Evolutionary conservation across 2,888 invertebrate species (phyloP).

Genomic region (Diadegma fenestrale): DNA sequence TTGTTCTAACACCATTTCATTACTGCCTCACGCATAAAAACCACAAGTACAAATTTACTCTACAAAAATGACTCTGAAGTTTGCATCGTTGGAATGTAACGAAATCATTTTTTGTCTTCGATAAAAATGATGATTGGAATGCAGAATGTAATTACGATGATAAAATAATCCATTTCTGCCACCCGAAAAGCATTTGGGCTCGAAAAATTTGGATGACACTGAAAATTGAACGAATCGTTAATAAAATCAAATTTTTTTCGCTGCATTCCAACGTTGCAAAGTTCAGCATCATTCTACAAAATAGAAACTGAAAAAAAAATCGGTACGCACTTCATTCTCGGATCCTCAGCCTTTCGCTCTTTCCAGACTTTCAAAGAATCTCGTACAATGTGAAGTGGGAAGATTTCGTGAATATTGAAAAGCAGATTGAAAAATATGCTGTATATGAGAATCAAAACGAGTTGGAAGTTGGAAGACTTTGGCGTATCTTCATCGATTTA

Average conservation of each 20-base stretch:
- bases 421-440: not conserved
- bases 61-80: too few species aligned
- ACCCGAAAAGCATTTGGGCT: too few species aligned
- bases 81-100: too few species aligned
- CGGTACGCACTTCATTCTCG: not conserved
- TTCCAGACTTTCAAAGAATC: not conserved
- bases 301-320: not conserved
- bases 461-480: not conserved
- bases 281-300: too few species aligned
- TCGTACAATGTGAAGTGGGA: not conserved
- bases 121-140: too few species aligned
- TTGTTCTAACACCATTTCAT: constrained; percentile 3
- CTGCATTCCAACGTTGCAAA: too few species aligned
- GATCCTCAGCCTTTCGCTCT: not conserved
- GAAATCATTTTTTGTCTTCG: too few species aligned
- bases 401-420: not conserved
- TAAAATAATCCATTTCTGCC: too few species aligned
- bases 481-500: not conserved
- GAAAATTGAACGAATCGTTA: too few species aligned
- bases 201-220: too few species aligned
- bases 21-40: not conserved
- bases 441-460: not conserved
- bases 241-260: too few species aligned
- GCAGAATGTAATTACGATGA: too few species aligned
- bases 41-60: not conserved